Evolutionary conservation across 2,888 invertebrate species (phyloP).

Genomic region (Caenorhabditis angaria): DNA sequence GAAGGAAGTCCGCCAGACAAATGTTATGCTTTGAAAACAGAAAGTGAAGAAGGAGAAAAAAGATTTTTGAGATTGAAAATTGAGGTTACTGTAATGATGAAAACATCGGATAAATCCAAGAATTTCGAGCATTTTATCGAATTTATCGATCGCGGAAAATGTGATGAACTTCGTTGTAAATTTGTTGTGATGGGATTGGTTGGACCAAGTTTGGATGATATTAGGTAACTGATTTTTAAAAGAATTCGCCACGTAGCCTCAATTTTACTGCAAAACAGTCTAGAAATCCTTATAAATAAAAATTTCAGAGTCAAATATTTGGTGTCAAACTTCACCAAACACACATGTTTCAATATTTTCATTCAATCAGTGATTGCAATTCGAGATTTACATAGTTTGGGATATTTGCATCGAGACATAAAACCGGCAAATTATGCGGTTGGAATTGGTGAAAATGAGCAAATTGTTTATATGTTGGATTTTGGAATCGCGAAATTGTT

Average conservation of each 20-base stretch:
- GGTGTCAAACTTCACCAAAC: constrained; percentile 26
- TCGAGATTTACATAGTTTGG: constrained; percentile 44
- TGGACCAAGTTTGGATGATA: constrained; percentile 49
- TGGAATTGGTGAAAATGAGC: constrained; percentile 24
- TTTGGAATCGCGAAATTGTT: constrained; percentile 42
- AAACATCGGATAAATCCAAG: constrained; percentile 28
- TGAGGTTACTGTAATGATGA: constrained; percentile 48
- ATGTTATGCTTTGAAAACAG: constrained; percentile 52
- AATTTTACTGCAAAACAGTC: no score
- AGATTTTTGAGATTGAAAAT: constrained; percentile 48
- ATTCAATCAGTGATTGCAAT: constrained; percentile 38
- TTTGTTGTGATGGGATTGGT: constrained; percentile 54
- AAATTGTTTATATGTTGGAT: constrained; percentile 39
- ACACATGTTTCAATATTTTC: constrained; percentile 33
- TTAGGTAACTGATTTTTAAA: no score
- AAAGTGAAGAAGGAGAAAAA: constrained; percentile 44
- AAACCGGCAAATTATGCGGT: constrained; percentile 53
- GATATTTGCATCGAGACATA: constrained; percentile 49
- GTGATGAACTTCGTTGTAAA: constrained; percentile 45
- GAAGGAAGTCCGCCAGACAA: constrained; percentile 20
- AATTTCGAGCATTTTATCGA: constrained; percentile 49
- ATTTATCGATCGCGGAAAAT: constrained; percentile 49
- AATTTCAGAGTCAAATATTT: no score
- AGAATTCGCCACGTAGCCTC: no score
- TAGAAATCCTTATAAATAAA: no score